Base-by-base conservation (phyloP, 2,888 invertebrate genomes). In the Ephialtes manifestator region DNA sequence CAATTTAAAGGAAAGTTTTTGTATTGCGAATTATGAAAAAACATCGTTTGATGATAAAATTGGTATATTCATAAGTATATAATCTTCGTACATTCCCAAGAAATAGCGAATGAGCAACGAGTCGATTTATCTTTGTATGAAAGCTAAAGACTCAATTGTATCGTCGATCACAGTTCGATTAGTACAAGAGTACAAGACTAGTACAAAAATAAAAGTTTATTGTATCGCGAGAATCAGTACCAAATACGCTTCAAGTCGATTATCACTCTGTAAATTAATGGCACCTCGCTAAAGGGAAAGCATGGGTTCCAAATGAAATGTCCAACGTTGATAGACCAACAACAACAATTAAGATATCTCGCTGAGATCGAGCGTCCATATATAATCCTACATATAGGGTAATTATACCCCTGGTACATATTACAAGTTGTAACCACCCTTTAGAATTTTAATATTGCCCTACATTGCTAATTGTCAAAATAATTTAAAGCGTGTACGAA, bases 161-260 rank as follows among this genome's bases (percentile, higher is more conserved):
- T 58, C 48, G 74, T 78, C 55, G 68, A 85, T 80, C 85, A 83
- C 83, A 85, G 83, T 80, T 78, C 31, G 65, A 63, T 79, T 74
- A 67, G 80, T 85, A 85, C 85, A 81, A 83, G 72, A 80, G 83
- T 85, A 85, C 83, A 83, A 82, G 85, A 85, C 85, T 85, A 85
- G 85, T 83, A 85, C 65, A 85, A 85, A 82, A 85, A 85, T 78
- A 81, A 85, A 83, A 83, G 75, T 82, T 67, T 71, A 77, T 81
- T 15, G 65, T 75, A 63, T 83, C 35, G 58, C 58, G 70, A 75
- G 48, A 81, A 72, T 53, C 55, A 24, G 43, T 43, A 31, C 28
- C 71, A n/a, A 70, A 76, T 43, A 58, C 58, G n/a, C 60, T n/a
- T 51, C 55, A 75, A 43, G 39, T 39, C 8, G 43, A 39, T 63